A percentile compares a stretch with the other conserved stretches of the same genome.
These are phyloP conservation scores for Eurytoma adleriae DNA, from an alignment of 2,888 invertebrate genomes.

Conservation along the genomic window DNA sequence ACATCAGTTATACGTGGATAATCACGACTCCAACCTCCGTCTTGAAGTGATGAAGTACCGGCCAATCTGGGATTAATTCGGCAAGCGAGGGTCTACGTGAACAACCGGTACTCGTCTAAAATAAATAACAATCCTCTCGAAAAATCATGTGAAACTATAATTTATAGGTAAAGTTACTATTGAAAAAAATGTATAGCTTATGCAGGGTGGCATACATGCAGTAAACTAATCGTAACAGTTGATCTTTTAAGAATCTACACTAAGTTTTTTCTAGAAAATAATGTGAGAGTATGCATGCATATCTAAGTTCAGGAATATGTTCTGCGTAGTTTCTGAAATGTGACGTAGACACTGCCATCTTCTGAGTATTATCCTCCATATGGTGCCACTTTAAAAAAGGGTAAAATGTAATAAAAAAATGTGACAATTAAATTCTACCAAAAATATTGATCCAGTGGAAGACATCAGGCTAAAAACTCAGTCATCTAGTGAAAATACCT, in stretches of 20 bases:
- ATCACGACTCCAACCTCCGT: slow-evolving; percentile 86
- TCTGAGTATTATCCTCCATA: no score
- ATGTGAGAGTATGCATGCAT: slow-evolving; percentile 18
- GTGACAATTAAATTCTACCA: no score
- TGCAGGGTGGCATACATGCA: background rate
- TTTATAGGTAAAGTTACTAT: background rate
- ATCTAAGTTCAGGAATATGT: background rate
- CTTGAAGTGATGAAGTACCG: slow-evolving; percentile 89
- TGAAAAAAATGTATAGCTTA: background rate
- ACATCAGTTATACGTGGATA: slow-evolving; percentile 58
- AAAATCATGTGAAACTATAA: slow-evolving; percentile 11
- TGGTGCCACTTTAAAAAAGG: no score
- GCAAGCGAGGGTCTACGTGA: slow-evolving; percentile 92
- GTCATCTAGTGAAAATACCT: background rate
- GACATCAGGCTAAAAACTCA: no score
- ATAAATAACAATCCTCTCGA: slow-evolving; percentile 49
- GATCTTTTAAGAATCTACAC: no score
- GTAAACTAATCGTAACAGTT: background rate
- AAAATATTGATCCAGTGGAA: no score
- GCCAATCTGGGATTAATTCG: slow-evolving; percentile 98
- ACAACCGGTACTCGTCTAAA: slow-evolving; percentile 69
- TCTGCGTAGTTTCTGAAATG: no score
- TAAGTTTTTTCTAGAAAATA: background rate
- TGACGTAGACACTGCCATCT: no score
- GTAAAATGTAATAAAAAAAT: no score